A percentile compares a stretch with the other conserved stretches of the same genome.
phyloP scores from a whole-genome alignment of 2,888 invertebrate species.

The Meteorus colon region DNA sequence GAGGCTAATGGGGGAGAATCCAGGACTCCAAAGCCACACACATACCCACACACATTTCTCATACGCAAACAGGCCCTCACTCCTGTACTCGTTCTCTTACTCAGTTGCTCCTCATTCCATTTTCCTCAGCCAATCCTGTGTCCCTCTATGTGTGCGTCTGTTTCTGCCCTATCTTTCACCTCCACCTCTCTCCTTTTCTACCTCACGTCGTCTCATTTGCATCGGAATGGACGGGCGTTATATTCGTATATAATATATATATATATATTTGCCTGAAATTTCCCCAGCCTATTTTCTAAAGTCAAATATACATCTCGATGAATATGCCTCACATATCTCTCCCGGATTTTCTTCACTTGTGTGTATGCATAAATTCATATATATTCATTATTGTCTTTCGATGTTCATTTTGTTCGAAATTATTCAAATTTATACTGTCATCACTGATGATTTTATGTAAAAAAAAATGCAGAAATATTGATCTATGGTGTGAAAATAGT shows the following conservation, averaged over 20 bases:
- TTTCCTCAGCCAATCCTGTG: slow-evolving; percentile 17
- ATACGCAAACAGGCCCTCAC: background rate
- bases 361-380: background rate
- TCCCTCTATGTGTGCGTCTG: slow-evolving; percentile 8
- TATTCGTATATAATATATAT: slow-evolving; percentile 36
- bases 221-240: slow-evolving; percentile 55
- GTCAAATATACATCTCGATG: slow-evolving; percentile 49
- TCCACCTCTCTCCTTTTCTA: slow-evolving; percentile 34
- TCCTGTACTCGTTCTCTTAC: slow-evolving; percentile 10
- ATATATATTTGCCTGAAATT: slow-evolving; percentile 39
- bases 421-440: background rate
- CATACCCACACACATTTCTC: slow-evolving; percentile 16
- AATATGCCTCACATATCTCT: slow-evolving; percentile 1
- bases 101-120: background rate
- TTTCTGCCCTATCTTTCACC: slow-evolving; percentile 22
- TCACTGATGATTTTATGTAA: too few species aligned
- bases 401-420: background rate
- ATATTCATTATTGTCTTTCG: slow-evolving; percentile 1
- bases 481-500: too few species aligned
- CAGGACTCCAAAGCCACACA: slow-evolving; percentile 36
- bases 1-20: slow-evolving; percentile 51
- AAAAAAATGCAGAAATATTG: too few species aligned
- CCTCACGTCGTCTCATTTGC: slow-evolving; percentile 56
- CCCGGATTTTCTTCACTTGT: background rate
- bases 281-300: slow-evolving; percentile 55